Evolutionary conservation across 2,888 invertebrate genomes (phyloP), one percentile per base, ranked within the genome.

Genomic region (Latrodectus hesperus): DNA sequence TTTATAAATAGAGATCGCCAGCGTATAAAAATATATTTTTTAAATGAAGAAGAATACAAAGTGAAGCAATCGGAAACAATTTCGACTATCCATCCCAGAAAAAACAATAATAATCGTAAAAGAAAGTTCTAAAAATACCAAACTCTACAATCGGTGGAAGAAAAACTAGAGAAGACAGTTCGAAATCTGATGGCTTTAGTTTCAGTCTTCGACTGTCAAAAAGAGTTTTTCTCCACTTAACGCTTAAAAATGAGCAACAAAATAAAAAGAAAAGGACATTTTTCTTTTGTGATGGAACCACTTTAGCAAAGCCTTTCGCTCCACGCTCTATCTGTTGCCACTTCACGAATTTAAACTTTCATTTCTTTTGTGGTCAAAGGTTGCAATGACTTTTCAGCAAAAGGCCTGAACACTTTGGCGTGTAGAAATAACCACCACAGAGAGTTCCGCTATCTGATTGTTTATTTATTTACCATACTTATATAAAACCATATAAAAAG

Each of bases 121-220:
- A 38, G 38, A 71, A 71, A 71, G 49, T 71, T 73, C 81, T 81
- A 73, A 81, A 81, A 81, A 74, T 53, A 81, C 64, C 65, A 14
- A 14, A n/a, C 51, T 26, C 65, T 22, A 11, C 67, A 22, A 68
- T 12, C 53, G 49, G 68, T 26, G 67, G 51, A 68, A 52, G 65
- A 65, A 53, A 55, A 70, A 71, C 22, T 68, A 60, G 68, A 68
- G 52, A 82, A 68, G 68, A 75, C 53, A 75, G 68, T 52, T 70
- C 70, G 49, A 75, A 75, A 82, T 70, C 70, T 55, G n/a, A 65
- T 52, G 49, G 75, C 53, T 75, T 82, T 70, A 70, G 67, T 75
- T 75, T 55, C 38, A 65, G 53, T 68, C 75, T 68, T 70, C 38
- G 65, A 67, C 75, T 82, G 82, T 82, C 82, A 75, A 75, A 82